Evolutionary conservation across 1,140 invertebrate species (phyloP), one percentile per base, ranked within the genome.

Genomic region (Acyrthosiphon pisum): DNA sequence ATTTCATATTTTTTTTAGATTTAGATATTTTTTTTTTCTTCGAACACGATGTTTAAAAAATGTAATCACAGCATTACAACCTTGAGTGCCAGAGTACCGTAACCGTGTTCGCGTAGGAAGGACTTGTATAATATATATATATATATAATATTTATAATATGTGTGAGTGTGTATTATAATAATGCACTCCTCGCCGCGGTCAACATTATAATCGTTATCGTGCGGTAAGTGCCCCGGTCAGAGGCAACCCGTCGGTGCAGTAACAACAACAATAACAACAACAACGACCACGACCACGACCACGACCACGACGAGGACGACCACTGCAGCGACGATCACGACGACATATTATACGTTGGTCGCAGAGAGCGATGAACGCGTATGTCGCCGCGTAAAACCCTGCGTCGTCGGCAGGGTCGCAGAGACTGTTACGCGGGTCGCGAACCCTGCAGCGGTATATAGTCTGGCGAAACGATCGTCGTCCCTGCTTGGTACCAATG

Each of bases 401-500:
- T 14, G n/a, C 30, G 30, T 68, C 60, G 14, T 76, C n/a, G 60
- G 60, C 60, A n/a, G 60, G 60, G 60, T 68, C 60, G 18, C 30
- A 14, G 60, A n/a, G 76, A 84, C 81, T 23, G 81, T 84, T 44
- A 44, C 37, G 35, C 35, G 37, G 81, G 35, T 84, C 83, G 83
- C 83, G 83, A 37, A 41, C 83, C n/a, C 60, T 23, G 76, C n/a
- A 37, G 22, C 8, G 23, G 26, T 60, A 26, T 60, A 35, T 46
- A 26, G 44, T 46, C 37, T 30, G 84, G 46, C 22, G n/a, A 87
- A 87, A 87, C 86, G 89, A 60, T 60, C 37, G 56, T 41, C 7
- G 46, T 68, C 90, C 90, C 90, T 4, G 56, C 90, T 76, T 76
- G 90, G 90, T 46, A 91, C 46, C 90, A 41, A 91, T 91, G 90